Base-by-base conservation (phyloP, 2,797 vertebrate genomes). In the Pelobates cultripes region DNA sequence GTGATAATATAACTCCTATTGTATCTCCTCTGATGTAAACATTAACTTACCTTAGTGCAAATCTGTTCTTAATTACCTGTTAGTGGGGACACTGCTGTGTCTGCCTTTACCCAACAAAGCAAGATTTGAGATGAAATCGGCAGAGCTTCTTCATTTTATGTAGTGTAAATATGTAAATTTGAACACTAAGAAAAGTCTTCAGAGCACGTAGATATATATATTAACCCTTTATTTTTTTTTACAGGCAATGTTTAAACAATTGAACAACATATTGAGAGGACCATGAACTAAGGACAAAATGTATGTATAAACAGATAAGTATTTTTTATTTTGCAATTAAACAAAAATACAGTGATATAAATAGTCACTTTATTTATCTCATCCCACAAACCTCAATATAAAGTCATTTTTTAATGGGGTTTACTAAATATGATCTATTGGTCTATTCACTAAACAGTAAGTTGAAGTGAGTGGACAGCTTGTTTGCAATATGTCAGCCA, bases 161-260 rank as follows among this genome's bases (percentile, higher is more conserved):
- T 7, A 41, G 51, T 12, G 7, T 10, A 41, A 47, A 68, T 44
- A 42, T 55, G 55, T 66, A 17, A 69, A 76, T 84, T 79, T 84
- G 82, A 84, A 84, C 82, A 84, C 82, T 84, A 76, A 84, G 82
- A 84, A 66, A 75, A 57, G 72, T 76, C 73, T 84, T 70, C 55
- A 53, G 60, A 63, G 28, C 7, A 60, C 43, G 77, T 84, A 79
- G 77, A 84, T 79, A 84, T 84, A 83, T 83, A 84, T 84, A 79
- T 79, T 79, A 80, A 84, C 73, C 82, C 77, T 84, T 79, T 79
- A 79, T 84, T 84, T 84, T 79, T 75, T 84, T 84, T 84, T 84
- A 84, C 82, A 84, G 82, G 82, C 82, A 75, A 57, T 84, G 82
- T 84, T 84, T 77, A 79, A 64, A 79, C 77, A 79, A 51, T 84